A percentile compares a stretch with the other conserved stretches of the same genome.
Conservation (phyloP, 2,113 vertebrate genomes). For the Oryzias javanicus region DNA sequence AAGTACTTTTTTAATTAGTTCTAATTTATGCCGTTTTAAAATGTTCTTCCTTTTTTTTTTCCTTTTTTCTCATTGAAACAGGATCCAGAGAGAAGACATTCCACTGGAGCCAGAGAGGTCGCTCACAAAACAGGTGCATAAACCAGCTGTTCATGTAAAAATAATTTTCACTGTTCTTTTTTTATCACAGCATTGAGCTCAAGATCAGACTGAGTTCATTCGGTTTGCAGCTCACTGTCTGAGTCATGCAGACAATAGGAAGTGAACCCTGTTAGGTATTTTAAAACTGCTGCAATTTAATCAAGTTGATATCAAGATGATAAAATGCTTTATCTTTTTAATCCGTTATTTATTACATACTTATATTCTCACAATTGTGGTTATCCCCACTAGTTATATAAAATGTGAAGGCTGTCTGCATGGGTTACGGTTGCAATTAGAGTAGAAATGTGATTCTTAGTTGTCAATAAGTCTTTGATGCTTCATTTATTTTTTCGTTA, state of each 20-base stretch:
- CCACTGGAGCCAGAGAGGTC: slow-evolving; percentile 58
- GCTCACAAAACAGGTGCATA: slow-evolving; percentile 69
- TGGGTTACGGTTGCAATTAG: no score
- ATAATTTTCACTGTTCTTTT: background rate
- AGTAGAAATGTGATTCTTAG: no score
- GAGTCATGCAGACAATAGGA: background rate
- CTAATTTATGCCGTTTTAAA: background rate
- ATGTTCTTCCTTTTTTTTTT: background rate
- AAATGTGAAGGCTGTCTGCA: no score
- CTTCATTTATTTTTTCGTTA: background rate
- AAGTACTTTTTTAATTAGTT: background rate
- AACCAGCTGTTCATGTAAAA: slow-evolving; percentile 16
- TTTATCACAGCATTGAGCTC: background rate
- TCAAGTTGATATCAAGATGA: no score
- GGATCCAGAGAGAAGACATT: slow-evolving; percentile 68
- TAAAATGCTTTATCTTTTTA: no score
- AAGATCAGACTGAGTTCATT: background rate
- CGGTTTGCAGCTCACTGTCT: background rate
- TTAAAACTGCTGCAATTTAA: no score
- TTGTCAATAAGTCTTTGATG: no score
- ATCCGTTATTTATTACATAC: no score
- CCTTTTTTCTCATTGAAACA: slow-evolving; percentile 30
- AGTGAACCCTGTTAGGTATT: no score
- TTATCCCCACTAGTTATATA: no score
- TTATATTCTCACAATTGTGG: no score